Evolutionary conservation across 2,797 vertebrate species (phyloP), one percentile per base, ranked within the genome.

Genomic region (Eutrigla gurnardus): DNA sequence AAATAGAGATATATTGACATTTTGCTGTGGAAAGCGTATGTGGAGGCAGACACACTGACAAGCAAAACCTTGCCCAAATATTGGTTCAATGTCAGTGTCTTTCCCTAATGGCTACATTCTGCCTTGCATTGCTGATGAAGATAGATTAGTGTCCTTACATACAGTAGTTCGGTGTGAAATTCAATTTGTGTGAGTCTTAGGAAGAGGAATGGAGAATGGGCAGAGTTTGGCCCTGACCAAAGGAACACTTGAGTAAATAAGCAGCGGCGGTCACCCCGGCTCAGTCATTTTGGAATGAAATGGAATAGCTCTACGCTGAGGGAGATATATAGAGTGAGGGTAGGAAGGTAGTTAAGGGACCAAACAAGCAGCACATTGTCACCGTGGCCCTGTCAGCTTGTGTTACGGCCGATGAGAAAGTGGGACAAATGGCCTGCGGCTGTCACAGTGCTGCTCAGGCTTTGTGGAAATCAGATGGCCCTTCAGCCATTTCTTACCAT

Each of bases 331-430:
- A 33, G 52, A 37, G 52, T 15, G 13, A 35, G 39, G 47, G 17
- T 40, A 76, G 32, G 10, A 54, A 70, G 65, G 47, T 80, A 77
- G 78, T 84, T 83, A 47, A 81, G 68, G 71, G 61, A 84, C 77
- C 37, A 70, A 90, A 82, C 66, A 76, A 84, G 80, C 60, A 77
- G 77, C 83, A 82, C 88, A 73, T 80, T 79, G 83, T 78, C 66
- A 84, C 70, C 47, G 70, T 80, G 82, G 66, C 78, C 55, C 74
- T 90, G 89, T 87, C 86, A 85, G 75, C 57, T 77, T 32, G 53
- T 53, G 70, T 86, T 89, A 88, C 8, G 60, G 73, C 66, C 40
- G 11, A 47, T 53, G 57, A 77, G 67, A 60, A 86, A 85, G 67
- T 89, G 76, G 86, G 84, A 84, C 78, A 83, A 77, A 85, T 64